A percentile compares a stretch with the other conserved stretches of the same genome.
phyloP scores from a whole-genome alignment of 2,888 invertebrate genomes.

The Hyposoter dolosus region DNA sequence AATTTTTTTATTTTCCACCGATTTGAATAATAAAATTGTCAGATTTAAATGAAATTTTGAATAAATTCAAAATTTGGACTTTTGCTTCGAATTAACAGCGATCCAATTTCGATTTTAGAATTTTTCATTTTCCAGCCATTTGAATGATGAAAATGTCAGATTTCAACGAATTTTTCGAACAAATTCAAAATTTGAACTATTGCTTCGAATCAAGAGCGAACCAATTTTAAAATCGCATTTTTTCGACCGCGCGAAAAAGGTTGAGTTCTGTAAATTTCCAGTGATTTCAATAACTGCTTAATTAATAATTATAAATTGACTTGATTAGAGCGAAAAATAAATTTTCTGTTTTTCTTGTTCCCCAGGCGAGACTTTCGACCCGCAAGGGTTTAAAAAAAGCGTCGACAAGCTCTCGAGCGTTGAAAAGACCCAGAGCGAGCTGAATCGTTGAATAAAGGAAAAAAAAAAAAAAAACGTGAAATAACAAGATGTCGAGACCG shows the following conservation, averaged over 20 bases:
- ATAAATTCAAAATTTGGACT: not conserved
- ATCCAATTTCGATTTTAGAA: not conserved
- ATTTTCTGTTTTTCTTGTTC: not conserved
- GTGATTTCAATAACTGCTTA: not conserved
- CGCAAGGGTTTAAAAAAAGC: not conserved
- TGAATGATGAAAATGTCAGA: no score
- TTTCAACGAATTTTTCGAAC: no score
- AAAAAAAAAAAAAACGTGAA: slow-evolving; percentile 33
- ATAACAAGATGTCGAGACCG: slow-evolving; percentile 83
- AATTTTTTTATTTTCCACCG: no score
- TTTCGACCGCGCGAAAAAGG: no score
- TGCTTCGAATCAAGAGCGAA: no score
- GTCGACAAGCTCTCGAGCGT: not conserved
- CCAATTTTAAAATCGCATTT: no score
- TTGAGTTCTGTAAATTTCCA: not conserved
- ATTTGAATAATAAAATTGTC: no score
- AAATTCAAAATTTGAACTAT: no score
- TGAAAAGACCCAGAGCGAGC: not conserved
- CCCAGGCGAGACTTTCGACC: not conserved
- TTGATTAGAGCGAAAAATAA: not conserved
- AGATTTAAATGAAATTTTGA: not conserved
- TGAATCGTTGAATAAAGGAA: not conserved
- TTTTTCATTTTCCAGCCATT: no score
- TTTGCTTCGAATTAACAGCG: not conserved
- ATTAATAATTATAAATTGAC: not conserved